phyloP scores from a whole-genome alignment of 2,113 vertebrate genomes.

The Seriola rivoliana region DNA sequence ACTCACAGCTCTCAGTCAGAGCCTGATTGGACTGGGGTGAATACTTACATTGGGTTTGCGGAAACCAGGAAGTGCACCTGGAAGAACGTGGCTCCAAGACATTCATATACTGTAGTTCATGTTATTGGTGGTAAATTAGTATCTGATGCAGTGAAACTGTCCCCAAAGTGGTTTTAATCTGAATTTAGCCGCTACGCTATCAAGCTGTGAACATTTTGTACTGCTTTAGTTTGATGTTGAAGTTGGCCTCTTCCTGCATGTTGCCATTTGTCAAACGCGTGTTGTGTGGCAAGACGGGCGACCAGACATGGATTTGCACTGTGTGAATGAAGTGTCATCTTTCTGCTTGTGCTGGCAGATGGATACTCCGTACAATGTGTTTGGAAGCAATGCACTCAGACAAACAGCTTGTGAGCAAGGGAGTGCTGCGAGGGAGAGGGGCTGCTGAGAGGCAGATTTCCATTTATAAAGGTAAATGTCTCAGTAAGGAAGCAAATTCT shows the following conservation, averaged over 20 bases:
- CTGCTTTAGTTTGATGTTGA: conserved; percentile 42
- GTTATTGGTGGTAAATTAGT: background rate
- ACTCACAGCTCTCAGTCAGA: background rate
- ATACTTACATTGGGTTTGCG: background rate
- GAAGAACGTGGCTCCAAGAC: background rate
- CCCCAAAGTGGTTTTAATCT: conserved; percentile 7
- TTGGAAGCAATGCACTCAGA: conserved; percentile 50
- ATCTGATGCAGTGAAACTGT: background rate
- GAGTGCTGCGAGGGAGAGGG: conserved; percentile 17
- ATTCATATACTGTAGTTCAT: background rate
- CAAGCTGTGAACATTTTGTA: conserved; percentile 50
- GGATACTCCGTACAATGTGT: conserved; percentile 60
- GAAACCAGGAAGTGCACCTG: background rate
- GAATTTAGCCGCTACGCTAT: conserved; percentile 16
- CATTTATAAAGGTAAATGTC: conserved; percentile 42
- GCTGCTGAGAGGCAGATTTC: conserved; percentile 13
- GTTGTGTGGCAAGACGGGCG: conserved; percentile 54
- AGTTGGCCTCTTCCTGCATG: conserved; percentile 56
- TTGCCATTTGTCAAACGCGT: conserved; percentile 61
- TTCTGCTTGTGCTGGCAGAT: conserved; percentile 62
- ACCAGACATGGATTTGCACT: conserved; percentile 64
- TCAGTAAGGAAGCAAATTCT: conserved; percentile 6
- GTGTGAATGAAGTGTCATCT: conserved; percentile 65
- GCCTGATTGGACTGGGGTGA: background rate
- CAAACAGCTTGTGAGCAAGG: conserved; percentile 51